These are phyloP conservation scores for Sebastes aleutianus DNA, from an alignment of 2,797 vertebrate genomes.

Conservation along the genomic window DNA sequence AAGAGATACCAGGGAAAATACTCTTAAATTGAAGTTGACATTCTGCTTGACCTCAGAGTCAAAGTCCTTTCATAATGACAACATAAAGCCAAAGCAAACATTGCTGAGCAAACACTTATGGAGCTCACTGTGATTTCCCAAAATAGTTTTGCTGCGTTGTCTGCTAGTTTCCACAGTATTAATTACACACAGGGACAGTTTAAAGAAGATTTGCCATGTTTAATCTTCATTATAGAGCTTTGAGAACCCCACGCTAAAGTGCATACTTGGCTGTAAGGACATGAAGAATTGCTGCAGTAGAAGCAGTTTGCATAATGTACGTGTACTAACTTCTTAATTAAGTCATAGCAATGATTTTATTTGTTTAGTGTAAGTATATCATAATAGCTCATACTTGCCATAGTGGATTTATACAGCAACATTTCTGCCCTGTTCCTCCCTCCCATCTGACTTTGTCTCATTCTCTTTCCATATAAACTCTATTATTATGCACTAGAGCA, in stretches of 20 bases:
- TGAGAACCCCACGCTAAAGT: neutral
- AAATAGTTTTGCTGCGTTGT: constrained; percentile 18
- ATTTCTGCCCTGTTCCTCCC: neutral
- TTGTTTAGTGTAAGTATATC: neutral
- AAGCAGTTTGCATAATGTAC: neutral
- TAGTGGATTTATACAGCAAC: neutral
- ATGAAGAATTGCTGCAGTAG: neutral
- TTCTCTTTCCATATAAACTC: neutral
- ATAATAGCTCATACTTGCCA: neutral
- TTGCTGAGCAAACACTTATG: constrained; percentile 22
- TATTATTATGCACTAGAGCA: constrained; percentile 3
- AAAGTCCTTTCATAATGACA: neutral
- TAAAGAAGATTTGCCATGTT: constrained; percentile 22
- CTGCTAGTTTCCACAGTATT: constrained; percentile 23
- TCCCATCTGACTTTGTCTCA: neutral
- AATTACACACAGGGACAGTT: constrained; percentile 35
- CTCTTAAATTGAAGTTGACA: constrained; percentile 5
- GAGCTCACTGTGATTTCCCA: constrained; percentile 8
- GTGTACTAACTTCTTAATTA: neutral
- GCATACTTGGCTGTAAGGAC: neutral
- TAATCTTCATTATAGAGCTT: constrained; percentile 33
- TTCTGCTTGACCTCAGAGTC: constrained; percentile 10
- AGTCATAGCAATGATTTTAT: neutral
- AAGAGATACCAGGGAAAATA: neutral
- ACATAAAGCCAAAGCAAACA: neutral